Base-by-base conservation (phyloP, 2,888 invertebrate genomes). In the Scaptomyza flava region DNA sequence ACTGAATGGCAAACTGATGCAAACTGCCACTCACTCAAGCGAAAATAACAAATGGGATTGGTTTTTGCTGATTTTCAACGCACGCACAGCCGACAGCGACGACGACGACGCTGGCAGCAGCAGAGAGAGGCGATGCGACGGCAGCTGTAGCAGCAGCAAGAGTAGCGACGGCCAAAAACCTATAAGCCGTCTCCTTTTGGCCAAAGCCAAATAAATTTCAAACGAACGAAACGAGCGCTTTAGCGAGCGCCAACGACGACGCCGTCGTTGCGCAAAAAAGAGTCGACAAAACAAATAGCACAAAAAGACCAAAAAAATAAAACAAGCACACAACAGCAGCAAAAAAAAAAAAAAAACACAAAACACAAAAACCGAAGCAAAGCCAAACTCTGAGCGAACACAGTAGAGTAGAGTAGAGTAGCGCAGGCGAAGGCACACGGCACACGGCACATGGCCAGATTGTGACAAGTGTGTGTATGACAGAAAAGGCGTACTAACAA, bases 31-130 rank as follows among this genome's bases (percentile, higher is more conserved):
- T 90, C 90, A 90, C 90, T 90, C 90, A 91, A 90, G 90, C 90
- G 91, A 91, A 90, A 89, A 91, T 91, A 92, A 92, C 91, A 92
- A 91, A 91, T 91, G 92, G 91, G 91, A 91, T 92, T 91, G 91
- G 92, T 91, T 92, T 91, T 92, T 91, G 90, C 90, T 90, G 90
- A 91, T 89, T 90, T 89, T 76, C 82, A 87, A 82, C 81, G 79
- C 79, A 81, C 79, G 79, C 79, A 83, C 65, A 71, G 58, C 68
- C 57, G 41, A 41, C 66, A 36, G 47, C 27, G 27, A 61, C 70
- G 64, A 65, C 60, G 58, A 31, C 52, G 46, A 17, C 57, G 43
- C 52, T 59, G 36, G 64, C 71, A 64, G 58, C 57, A 64, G 62
- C 79, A 60, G 70, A 74, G 65, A 74, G 72, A 67, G 62, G 63